phyloP scores from a whole-genome alignment of 1,140 invertebrate species.

The Megalopta genalis region DNA sequence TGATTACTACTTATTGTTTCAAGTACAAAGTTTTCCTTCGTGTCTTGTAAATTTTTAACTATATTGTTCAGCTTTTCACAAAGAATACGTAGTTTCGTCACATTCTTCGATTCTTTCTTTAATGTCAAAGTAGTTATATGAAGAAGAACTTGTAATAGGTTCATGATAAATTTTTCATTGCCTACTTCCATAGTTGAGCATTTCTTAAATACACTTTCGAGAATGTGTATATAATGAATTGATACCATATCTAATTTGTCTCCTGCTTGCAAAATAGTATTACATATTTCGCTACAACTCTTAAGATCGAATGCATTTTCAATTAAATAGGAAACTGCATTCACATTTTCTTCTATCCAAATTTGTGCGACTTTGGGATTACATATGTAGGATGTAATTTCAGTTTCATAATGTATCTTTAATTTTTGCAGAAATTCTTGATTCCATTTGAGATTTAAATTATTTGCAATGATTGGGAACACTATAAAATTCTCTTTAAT shows the following conservation, averaged over 20 bases:
- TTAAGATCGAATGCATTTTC: slow-evolving; percentile 65
- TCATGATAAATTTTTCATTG: slow-evolving; percentile 76
- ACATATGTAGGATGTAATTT: slow-evolving; percentile 69
- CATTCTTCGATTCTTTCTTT: slow-evolving; percentile 80
- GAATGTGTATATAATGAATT: slow-evolving; percentile 70
- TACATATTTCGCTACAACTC: slow-evolving; percentile 65
- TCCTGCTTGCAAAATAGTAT: slow-evolving; percentile 68
- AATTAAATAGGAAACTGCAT: slow-evolving; percentile 69
- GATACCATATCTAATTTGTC: slow-evolving; percentile 72
- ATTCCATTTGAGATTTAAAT: slow-evolving; percentile 67
- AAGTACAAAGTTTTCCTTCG: slow-evolving; percentile 73
- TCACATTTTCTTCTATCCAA: slow-evolving; percentile 71
- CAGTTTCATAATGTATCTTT: slow-evolving; percentile 56
- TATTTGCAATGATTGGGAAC: slow-evolving; percentile 71
- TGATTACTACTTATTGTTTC: slow-evolving; percentile 80
- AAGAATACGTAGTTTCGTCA: slow-evolving; percentile 75
- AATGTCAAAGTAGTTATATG: slow-evolving; percentile 80
- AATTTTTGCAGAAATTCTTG: slow-evolving; percentile 69
- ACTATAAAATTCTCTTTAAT: slow-evolving; percentile 63
- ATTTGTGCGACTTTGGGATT: slow-evolving; percentile 49
- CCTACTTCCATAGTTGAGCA: slow-evolving; percentile 57
- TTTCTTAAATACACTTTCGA: slow-evolving; percentile 74
- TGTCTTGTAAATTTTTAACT: slow-evolving; percentile 66
- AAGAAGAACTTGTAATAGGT: slow-evolving; percentile 82
- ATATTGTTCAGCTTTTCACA: slow-evolving; percentile 69